phyloP scores from a whole-genome alignment of 2,113 vertebrate species.

The Setophaga petechia region DNA sequence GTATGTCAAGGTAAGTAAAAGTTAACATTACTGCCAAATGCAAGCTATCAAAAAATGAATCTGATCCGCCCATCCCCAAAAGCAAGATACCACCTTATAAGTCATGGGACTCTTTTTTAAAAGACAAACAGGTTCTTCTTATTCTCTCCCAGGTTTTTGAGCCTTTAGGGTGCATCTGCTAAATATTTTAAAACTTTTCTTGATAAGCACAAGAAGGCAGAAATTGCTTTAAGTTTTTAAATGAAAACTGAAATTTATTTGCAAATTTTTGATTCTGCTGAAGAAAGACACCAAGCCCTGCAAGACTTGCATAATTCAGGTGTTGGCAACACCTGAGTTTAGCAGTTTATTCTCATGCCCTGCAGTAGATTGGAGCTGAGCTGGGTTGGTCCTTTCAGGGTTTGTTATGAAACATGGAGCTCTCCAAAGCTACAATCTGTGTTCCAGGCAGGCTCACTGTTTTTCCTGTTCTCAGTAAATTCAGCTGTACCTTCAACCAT shows the following conservation, averaged over 20 bases:
- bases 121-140: slow-evolving; percentile 47
- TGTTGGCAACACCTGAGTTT: background rate
- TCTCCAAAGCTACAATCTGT: background rate
- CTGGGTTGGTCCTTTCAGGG: background rate
- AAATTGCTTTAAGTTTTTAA: background rate
- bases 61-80: slow-evolving; percentile 29
- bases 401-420: background rate
- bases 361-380: slow-evolving; percentile 8
- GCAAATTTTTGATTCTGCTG: background rate
- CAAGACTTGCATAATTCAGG: slow-evolving; percentile 16
- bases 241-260: background rate
- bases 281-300: background rate
- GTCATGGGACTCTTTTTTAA: background rate
- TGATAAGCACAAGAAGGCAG: background rate
- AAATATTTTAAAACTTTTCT: background rate
- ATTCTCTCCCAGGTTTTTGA: slow-evolving; percentile 12
- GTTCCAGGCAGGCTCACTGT: background rate
- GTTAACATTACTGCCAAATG: slow-evolving; percentile 13
- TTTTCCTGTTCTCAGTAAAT: background rate
- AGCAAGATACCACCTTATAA: slow-evolving; percentile 59
- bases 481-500: background rate
- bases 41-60: slow-evolving; percentile 34
- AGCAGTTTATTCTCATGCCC: slow-evolving; percentile 36
- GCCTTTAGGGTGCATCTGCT: slow-evolving; percentile 23
- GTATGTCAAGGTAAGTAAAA: slow-evolving; percentile 23